Percentiles rank a stretch among this genome's conserved stretches.
Evolutionary conservation across 2,113 vertebrate genomes (phyloP).

Genomic region (Aleadryas rufinucha): DNA sequence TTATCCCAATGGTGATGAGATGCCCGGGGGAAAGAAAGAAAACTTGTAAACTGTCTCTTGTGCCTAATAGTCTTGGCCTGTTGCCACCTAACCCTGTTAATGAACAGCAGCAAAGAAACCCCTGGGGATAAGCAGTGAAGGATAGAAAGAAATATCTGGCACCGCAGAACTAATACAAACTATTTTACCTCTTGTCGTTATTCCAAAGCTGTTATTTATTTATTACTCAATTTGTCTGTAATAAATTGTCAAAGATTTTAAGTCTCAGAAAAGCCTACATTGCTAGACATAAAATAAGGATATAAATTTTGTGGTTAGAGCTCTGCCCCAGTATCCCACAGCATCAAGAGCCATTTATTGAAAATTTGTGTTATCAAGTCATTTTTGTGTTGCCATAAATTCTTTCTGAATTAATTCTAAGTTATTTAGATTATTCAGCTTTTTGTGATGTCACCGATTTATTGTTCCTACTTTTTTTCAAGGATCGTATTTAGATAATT

Average conservation of each 20-base stretch:
- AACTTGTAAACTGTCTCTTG: neutral
- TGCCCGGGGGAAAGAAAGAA: neutral
- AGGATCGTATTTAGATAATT: neutral
- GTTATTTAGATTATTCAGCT: neutral
- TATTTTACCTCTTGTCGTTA: neutral
- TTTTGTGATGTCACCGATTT: neutral
- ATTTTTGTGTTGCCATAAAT: neutral
- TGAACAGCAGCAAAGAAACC: neutral
- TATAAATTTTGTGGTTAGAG: neutral
- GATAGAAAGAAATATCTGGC: neutral
- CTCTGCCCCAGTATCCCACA: neutral
- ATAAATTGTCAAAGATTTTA: neutral
- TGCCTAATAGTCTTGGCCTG: neutral
- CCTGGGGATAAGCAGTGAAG: neutral
- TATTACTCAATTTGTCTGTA: neutral
- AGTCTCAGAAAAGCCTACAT: neutral
- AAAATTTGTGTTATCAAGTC: neutral
- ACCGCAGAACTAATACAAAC: neutral
- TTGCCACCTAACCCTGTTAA: neutral
- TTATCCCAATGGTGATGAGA: neutral
- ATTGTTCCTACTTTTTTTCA: neutral
- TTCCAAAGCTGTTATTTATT: neutral
- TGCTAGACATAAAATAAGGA: neutral
- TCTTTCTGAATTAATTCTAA: neutral
- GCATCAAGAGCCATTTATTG: neutral